Evolutionary conservation across 1,140 invertebrate species (phyloP).

Genomic region (Heliconius nattereri): DNA sequence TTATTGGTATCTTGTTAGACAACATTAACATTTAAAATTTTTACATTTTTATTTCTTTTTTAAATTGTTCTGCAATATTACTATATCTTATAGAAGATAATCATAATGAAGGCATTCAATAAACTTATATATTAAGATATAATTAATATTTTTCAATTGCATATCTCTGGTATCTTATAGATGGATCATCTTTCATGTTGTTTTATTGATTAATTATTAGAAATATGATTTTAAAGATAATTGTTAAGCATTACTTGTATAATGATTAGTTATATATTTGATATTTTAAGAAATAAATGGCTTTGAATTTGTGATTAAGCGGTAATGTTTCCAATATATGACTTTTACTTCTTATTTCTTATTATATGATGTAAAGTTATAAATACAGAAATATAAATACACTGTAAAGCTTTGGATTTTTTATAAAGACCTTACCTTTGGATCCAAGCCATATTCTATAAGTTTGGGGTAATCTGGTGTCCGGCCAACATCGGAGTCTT

Average conservation of each 20-base stretch:
- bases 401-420: background rate
- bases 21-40: background rate
- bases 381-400: background rate
- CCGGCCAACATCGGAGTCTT: conserved; percentile 87
- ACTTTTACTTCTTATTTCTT: background rate
- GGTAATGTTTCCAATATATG: background rate
- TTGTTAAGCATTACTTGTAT: background rate
- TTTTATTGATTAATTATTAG: background rate
- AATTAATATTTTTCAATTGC: background rate
- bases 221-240: background rate
- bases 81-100: too few relatives aligned
- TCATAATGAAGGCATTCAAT: too few relatives aligned
- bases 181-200: background rate
- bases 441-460: conserved; percentile 95
- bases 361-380: background rate
- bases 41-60: background rate
- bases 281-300: background rate
- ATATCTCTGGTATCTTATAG: background rate
- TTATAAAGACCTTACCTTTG: conserved; percentile 84
- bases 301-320: background rate
- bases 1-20: conserved; percentile 27
- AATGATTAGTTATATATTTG: background rate
- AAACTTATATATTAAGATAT: background rate
- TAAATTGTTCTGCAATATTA: too few relatives aligned
- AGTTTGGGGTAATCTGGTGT: conserved; percentile 94